A percentile compares a stretch with the other conserved stretches of the same genome.
Evolutionary conservation across 2,888 invertebrate genomes (phyloP).

Genomic region (Heteromyza rotundicornis): DNA sequence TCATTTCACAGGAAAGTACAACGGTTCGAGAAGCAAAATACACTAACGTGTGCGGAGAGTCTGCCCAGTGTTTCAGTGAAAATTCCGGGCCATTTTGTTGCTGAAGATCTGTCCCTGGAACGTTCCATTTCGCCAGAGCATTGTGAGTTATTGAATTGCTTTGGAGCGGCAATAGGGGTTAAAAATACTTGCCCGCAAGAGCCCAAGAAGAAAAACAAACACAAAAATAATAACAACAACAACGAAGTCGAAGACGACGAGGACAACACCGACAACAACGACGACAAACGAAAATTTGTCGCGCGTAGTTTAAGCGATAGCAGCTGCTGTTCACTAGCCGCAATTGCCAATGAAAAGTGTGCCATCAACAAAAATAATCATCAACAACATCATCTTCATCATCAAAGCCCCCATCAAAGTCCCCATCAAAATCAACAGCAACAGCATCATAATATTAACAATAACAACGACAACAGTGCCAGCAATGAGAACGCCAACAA

Average conservation of each 20-base stretch:
- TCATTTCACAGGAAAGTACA: constrained; percentile 45
- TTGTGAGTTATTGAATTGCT: constrained; percentile 46
- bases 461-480: constrained; percentile 21
- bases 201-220: too few relatives aligned
- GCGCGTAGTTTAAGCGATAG: constrained; percentile 26
- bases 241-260: too few relatives aligned
- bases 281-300: constrained; percentile 21
- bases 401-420: too few relatives aligned
- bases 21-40: constrained; percentile 42
- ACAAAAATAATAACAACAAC: too few relatives aligned
- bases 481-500: constrained; percentile 19
- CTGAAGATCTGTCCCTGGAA: constrained; percentile 11
- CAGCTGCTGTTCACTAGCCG: constrained; percentile 22
- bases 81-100: background rate
- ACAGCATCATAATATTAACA: constrained; percentile 21
- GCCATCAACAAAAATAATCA: constrained; percentile 23
- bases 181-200: constrained; percentile 31
- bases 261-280: constrained; percentile 23
- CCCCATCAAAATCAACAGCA: background rate
- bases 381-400: constrained; percentile 2
- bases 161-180: constrained; percentile 34
- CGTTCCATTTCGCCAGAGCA: constrained; percentile 35
- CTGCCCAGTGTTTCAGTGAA: background rate
- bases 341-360: constrained; percentile 27
- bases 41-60: constrained; percentile 7